Percentiles rank a stretch among this genome's conserved stretches.
Conservation (phyloP, 2,888 invertebrate species). For the Acronicta psi region DNA sequence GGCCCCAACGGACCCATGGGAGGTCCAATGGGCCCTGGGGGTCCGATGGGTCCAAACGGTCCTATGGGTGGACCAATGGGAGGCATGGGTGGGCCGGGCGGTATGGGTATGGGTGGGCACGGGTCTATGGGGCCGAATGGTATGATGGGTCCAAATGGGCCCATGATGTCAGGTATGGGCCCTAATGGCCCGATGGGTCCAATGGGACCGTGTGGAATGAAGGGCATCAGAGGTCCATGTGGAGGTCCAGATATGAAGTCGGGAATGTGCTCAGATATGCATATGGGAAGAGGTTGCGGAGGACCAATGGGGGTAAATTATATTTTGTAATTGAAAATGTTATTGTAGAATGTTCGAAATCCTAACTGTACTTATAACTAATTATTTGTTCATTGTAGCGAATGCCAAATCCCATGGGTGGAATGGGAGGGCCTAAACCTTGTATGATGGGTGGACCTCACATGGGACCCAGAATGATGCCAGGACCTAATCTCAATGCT, state of each 20-base stretch:
- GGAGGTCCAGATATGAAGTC: constrained; percentile 87
- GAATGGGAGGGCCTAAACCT: constrained; percentile 85
- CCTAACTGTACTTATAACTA: too few relatives aligned
- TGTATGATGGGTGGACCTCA: constrained; percentile 88
- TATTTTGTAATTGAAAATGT: not conserved
- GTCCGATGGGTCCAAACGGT: constrained; percentile 76
- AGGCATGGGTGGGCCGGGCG: constrained; percentile 71
- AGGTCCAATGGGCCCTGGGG: constrained; percentile 72
- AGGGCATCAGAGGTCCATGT: constrained; percentile 83
- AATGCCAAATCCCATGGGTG: constrained; percentile 87
- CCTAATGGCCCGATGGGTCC: constrained; percentile 87
- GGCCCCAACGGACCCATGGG: constrained; percentile 76
- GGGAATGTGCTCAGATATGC: constrained; percentile 87
- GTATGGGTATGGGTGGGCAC: constrained; percentile 77
- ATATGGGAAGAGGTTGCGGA: constrained; percentile 86
- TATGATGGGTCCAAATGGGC: constrained; percentile 87
- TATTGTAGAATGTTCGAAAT: too few relatives aligned
- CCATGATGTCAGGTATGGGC: constrained; percentile 84
- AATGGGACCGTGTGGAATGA: constrained; percentile 87
- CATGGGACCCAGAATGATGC: constrained; percentile 88
- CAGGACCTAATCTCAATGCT: constrained; percentile 84
- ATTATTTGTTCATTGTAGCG: constrained; percentile 70
- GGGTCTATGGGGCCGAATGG: constrained; percentile 83
- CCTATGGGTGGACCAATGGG: constrained; percentile 77
- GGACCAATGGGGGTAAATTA: constrained; percentile 87